A percentile compares a stretch with the other conserved stretches of the same genome.
These are phyloP conservation scores for Choloepus didactylus DNA, from an alignment of 2,797 vertebrate genomes.

Conservation along the genomic window DNA sequence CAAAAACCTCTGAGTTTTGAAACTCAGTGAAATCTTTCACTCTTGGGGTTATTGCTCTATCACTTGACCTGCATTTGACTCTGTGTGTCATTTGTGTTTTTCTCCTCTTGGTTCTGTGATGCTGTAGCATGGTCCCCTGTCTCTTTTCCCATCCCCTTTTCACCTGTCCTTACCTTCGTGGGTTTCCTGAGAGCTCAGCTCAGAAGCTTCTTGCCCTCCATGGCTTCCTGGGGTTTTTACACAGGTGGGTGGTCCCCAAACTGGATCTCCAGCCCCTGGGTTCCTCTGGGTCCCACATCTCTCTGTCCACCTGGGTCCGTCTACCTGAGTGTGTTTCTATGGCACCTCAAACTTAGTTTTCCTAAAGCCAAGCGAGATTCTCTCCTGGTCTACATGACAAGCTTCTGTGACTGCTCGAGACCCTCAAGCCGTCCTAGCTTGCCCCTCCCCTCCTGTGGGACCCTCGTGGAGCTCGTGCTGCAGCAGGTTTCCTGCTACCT, in stretches of 20 bases:
- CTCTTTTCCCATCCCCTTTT: neutral
- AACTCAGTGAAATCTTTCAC: neutral
- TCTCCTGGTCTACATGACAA: neutral
- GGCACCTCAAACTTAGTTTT: neutral
- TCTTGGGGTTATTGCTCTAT: neutral
- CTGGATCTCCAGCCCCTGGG: neutral
- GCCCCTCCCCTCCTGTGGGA: neutral
- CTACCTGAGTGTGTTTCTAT: neutral
- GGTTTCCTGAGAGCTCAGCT: neutral
- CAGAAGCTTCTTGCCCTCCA: neutral
- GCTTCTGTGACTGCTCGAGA: neutral
- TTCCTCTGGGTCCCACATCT: neutral
- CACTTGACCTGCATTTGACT: neutral
- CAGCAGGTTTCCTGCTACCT: neutral
- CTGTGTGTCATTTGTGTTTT: neutral
- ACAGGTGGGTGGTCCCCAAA: neutral
- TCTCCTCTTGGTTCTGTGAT: neutral
- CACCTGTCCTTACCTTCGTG: neutral
- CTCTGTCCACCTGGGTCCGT: neutral
- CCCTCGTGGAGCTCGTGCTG: fast-evolving
- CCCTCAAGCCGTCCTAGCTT: neutral
- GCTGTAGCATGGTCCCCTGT: neutral
- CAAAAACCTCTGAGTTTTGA: neutral
- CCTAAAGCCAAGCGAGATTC: neutral
- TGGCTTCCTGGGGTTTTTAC: neutral